Conservation (phyloP, 2,888 invertebrate species). For the Tiphia femorata region DNA sequence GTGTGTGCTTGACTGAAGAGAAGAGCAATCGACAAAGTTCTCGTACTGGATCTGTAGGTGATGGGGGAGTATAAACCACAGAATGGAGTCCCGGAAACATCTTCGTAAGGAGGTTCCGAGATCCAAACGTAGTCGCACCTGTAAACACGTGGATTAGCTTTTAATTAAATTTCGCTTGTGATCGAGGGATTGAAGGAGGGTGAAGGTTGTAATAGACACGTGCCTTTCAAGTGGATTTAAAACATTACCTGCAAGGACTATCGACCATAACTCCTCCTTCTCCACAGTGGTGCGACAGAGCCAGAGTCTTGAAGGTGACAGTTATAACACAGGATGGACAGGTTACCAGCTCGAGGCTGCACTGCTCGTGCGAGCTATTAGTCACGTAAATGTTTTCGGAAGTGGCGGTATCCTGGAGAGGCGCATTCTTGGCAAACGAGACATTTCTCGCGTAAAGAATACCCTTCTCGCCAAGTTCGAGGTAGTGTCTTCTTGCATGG, state of each 20-base stretch:
- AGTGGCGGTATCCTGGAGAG: slow-evolving; percentile 43
- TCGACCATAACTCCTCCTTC: slow-evolving; percentile 62
- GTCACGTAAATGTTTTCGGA: slow-evolving; percentile 47
- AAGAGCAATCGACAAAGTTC: slow-evolving; percentile 73
- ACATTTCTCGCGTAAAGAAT: slow-evolving; percentile 64
- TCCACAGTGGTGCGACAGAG: slow-evolving; percentile 65
- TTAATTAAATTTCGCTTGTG: not conserved
- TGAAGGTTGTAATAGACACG: not conserved
- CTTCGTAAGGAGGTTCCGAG: slow-evolving; percentile 76
- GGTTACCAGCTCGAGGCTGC: slow-evolving; percentile 77
- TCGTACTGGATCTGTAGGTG: slow-evolving; percentile 74
- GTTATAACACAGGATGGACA: slow-evolving; percentile 78
- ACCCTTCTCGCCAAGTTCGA: slow-evolving; percentile 66
- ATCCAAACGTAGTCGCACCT: slow-evolving; percentile 77
- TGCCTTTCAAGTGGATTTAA: not conserved
- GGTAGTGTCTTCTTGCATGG: slow-evolving; percentile 65
- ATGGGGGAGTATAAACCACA: slow-evolving; percentile 71
- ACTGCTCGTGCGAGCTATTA: slow-evolving; percentile 70
- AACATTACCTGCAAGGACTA: slow-evolving; percentile 66
- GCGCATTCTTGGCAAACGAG: slow-evolving; percentile 51
- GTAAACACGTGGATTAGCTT: too few relatives aligned
- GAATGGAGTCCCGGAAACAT: slow-evolving; percentile 73
- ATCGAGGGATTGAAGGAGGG: not conserved
- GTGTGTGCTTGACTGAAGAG: slow-evolving; percentile 73
- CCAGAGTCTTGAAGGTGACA: slow-evolving; percentile 70